Percentiles rank a stretch among this genome's conserved stretches.
Conservation (phyloP, 2,797 vertebrate species). For the Ceryle rudis region DNA sequence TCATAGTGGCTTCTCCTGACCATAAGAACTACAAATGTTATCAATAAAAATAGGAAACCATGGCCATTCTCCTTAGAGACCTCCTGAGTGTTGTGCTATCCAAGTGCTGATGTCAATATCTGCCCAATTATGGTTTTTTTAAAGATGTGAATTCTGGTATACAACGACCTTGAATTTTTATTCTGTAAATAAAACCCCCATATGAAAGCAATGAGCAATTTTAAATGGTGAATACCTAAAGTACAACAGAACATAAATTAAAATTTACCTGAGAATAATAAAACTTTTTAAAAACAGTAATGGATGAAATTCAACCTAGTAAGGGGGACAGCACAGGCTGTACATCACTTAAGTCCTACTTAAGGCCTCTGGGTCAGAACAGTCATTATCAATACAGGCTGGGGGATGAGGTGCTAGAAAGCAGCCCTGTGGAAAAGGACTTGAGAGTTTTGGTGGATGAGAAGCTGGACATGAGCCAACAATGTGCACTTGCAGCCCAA, state of each 20-base stretch:
- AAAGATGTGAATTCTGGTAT: background rate
- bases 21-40: background rate
- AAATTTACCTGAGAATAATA: background rate
- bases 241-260: background rate
- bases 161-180: background rate
- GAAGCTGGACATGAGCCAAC: no score
- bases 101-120: background rate
- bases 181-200: background rate
- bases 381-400: no score
- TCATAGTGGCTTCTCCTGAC: background rate
- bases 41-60: background rate
- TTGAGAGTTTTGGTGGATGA: no score
- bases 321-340: background rate
- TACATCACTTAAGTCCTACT: background rate
- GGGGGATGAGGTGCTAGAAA: no score
- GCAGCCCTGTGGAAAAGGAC: no score
- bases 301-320: background rate
- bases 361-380: background rate
- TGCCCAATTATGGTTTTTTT: background rate
- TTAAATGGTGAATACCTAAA: background rate
- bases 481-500: no score
- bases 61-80: background rate
- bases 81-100: background rate
- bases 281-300: background rate
- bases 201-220: background rate